Conservation (phyloP, 1,140 invertebrate genomes). For the Drosophila littoralis region DNA sequence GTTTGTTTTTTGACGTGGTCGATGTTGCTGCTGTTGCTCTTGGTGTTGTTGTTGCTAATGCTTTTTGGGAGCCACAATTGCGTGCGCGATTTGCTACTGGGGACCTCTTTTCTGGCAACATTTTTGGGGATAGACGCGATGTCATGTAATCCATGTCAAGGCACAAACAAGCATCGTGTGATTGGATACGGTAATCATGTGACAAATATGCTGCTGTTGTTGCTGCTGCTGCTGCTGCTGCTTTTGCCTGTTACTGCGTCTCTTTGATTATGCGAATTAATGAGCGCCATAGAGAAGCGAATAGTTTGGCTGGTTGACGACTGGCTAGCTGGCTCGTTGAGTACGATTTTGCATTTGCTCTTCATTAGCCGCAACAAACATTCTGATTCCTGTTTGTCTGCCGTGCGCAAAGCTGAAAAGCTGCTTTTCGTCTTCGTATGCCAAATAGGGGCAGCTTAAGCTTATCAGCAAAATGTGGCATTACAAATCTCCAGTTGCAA, state of each 20-base stretch:
- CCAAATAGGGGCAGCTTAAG: constrained; percentile 51
- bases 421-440: constrained; percentile 54
- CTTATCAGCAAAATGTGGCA: constrained; percentile 10
- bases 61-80: constrained; percentile 23
- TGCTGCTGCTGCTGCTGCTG: constrained; percentile 17
- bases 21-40: neutral
- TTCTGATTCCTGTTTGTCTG: constrained; percentile 63
- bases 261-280: constrained; percentile 79
- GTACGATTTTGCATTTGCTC: constrained; percentile 67
- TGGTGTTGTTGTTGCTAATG: neutral
- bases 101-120: constrained; percentile 10
- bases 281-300: constrained; percentile 41
- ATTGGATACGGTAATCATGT: constrained; percentile 79
- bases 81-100: constrained; percentile 59
- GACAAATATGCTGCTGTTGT: constrained; percentile 58
- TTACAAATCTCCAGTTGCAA: constrained; percentile 6
- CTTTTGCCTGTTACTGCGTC: constrained; percentile 36
- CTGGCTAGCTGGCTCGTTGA: neutral
- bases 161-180: constrained; percentile 34
- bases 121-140: constrained; percentile 38
- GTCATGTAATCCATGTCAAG: constrained; percentile 59
- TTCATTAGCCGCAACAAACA: constrained; percentile 62
- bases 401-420: constrained; percentile 45
- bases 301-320: neutral
- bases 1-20: constrained; percentile 5